Base-by-base conservation (phyloP, 1,140 invertebrate genomes). In the Zaprionus ghesquierei region DNA sequence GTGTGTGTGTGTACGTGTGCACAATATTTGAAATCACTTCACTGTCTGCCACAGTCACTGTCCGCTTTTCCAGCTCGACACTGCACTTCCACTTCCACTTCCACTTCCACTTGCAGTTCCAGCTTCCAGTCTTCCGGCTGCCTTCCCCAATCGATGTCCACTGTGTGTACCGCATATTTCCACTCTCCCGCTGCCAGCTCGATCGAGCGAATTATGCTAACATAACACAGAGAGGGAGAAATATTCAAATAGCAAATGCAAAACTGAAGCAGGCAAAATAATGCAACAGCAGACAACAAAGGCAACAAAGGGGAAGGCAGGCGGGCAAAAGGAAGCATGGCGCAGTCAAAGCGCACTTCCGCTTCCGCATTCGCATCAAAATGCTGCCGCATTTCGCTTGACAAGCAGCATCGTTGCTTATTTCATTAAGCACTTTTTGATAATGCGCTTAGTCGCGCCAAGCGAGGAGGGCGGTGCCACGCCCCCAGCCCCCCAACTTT, bases 171-270 rank as follows among this genome's bases (percentile, higher is more conserved):
- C 35, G 66, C 49, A 69, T 53, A 69, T 69, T 62, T 69, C 49
- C 66, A 49, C 58, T 68, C 31, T 29, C 6, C 25, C 15, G 64
- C 50, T 60, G 12, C 22, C 64, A 51, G 62, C 68, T 84, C 79
- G 77, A 80, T 80, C 72, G 60, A 85, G 68, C 77, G 72, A 69
- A 76, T 85, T 80, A 85, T 80, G 80, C 77, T 71, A 84, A 76
- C 79, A 68, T 22, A 46, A 46, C 18, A 41, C n/a, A 46, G 20
- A 68, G 63, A 71, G 35, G 18, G n/a, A n/a, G 5, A 8, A 8
- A 44, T 20, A 44, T 44, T 20, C 41, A 44, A 44, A 44, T 44
- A 85, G 58, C 84, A 82, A 41, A 41, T 41, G 35, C 35, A 41
- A 41, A 38, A 38, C 8, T 6, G 35, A 38, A 38, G n/a, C 35